These are phyloP conservation scores for Planiliza haematocheilus DNA, from an alignment of 2,113 vertebrate genomes.

Conservation along the genomic window DNA sequence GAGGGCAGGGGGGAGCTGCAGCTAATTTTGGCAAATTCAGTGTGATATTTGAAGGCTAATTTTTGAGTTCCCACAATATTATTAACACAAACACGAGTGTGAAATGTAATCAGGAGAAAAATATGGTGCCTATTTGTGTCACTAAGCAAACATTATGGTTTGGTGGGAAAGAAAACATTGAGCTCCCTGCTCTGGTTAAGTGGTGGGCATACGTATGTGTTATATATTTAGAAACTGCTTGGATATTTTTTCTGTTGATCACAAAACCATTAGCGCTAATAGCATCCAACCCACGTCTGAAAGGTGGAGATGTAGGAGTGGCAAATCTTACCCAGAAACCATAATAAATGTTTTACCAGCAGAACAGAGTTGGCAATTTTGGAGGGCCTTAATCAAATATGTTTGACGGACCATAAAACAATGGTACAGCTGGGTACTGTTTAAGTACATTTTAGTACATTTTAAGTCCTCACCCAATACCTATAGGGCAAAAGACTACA, in stretches of 20 bases:
- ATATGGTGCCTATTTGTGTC: slow-evolving; percentile 1
- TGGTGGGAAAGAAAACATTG: slow-evolving; percentile 15
- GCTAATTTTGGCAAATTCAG: slow-evolving; percentile 62
- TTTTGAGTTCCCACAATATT: slow-evolving; percentile 47
- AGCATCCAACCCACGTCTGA: background rate
- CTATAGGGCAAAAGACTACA: no score
- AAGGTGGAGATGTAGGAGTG: no score
- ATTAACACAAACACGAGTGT: slow-evolving; percentile 57
- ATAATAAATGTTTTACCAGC: background rate
- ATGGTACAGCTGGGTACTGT: no score
- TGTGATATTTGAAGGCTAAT: slow-evolving; percentile 72
- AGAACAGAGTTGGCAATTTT: no score
- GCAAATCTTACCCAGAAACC: rapidly evolving
- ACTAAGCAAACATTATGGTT: slow-evolving; percentile 6
- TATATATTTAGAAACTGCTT: slow-evolving; percentile 16
- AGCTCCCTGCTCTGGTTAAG: background rate
- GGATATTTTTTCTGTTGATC: background rate
- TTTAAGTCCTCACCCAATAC: no score
- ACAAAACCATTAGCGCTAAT: background rate
- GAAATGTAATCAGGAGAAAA: slow-evolving; percentile 39
- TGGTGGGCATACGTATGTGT: background rate
- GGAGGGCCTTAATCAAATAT: no score
- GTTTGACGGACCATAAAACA: no score
- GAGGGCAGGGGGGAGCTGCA: slow-evolving; percentile 30
- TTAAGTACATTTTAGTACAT: no score